These are phyloP conservation scores for Rhombomys opimus DNA, from an alignment of 2,113 vertebrate genomes.

Conservation along the genomic window DNA sequence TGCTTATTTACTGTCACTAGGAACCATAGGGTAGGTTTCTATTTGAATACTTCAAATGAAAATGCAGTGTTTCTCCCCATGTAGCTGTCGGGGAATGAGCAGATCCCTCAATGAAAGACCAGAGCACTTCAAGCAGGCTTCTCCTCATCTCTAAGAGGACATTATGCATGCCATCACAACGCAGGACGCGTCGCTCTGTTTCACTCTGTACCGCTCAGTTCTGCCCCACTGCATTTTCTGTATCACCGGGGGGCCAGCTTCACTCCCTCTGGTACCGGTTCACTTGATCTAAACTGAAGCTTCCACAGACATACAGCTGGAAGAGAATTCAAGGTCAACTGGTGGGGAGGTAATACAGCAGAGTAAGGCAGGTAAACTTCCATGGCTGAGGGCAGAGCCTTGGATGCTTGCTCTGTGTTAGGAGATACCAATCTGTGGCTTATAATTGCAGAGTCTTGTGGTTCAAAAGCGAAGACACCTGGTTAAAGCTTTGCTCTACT, in stretches of 20 bases:
- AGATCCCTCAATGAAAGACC: neutral
- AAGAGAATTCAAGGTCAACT: conserved; percentile 62
- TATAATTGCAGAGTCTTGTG: neutral
- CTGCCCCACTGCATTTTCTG: neutral
- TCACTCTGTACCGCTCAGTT: neutral
- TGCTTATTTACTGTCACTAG: neutral
- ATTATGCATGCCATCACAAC: accelerated
- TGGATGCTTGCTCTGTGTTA: neutral
- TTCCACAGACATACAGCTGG: conserved; percentile 41
- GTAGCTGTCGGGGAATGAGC: neutral
- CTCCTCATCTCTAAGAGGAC: neutral
- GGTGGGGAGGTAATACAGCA: neutral
- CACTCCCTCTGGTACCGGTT: neutral
- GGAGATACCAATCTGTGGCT: too few relatives aligned
- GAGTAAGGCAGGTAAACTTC: neutral
- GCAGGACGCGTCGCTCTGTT: accelerated
- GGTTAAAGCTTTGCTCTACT: neutral
- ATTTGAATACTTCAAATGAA: conserved; percentile 28
- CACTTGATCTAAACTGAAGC: conserved; percentile 6
- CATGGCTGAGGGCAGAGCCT: neutral
- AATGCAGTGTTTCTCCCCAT: neutral
- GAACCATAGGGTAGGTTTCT: neutral
- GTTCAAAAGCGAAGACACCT: neutral
- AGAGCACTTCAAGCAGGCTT: neutral
- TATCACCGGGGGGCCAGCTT: neutral